Conservation (phyloP, 2,888 invertebrate genomes). For the Eupithecia dodoneata region DNA sequence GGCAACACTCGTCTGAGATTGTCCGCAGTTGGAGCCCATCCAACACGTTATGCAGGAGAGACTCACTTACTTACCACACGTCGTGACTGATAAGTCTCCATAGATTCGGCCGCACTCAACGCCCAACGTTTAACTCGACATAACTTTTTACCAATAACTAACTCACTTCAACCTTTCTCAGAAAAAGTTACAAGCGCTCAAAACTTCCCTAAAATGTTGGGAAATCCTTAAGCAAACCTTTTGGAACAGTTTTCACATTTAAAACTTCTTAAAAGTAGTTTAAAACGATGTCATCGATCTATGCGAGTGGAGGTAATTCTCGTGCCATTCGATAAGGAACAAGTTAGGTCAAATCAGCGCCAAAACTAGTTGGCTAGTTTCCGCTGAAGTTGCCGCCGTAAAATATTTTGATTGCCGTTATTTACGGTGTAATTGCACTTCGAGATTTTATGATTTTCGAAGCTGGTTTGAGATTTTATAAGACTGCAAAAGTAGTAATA, state of each 20-base stretch:
- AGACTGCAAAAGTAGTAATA: background rate
- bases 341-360: constrained; percentile 13
- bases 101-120: background rate
- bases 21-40: constrained; percentile 6
- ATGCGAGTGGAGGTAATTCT: constrained; percentile 2
- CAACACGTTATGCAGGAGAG: constrained; percentile 7
- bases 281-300: constrained; percentile 7
- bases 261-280: constrained; percentile 10
- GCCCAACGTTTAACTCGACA: background rate
- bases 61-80: background rate
- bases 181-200: constrained; percentile 3
- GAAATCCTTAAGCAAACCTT: constrained; percentile 1
- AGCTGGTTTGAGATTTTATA: constrained; percentile 1
- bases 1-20: constrained; percentile 11
- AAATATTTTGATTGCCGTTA: constrained; percentile 17
- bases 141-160: constrained; percentile 12
- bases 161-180: constrained; percentile 7
- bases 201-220: constrained; percentile 9
- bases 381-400: constrained; percentile 4
- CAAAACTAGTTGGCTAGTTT: constrained; percentile 5
- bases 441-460: constrained; percentile 13
- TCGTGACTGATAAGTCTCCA: background rate
- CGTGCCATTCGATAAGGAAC: constrained; percentile 4
- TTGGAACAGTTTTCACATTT: constrained; percentile 12
- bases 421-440: constrained; percentile 11